Percentiles rank a stretch among this genome's conserved stretches.
These are phyloP conservation scores for Noctua pronuba DNA, from an alignment of 2,888 invertebrate species.

Conservation along the genomic window DNA sequence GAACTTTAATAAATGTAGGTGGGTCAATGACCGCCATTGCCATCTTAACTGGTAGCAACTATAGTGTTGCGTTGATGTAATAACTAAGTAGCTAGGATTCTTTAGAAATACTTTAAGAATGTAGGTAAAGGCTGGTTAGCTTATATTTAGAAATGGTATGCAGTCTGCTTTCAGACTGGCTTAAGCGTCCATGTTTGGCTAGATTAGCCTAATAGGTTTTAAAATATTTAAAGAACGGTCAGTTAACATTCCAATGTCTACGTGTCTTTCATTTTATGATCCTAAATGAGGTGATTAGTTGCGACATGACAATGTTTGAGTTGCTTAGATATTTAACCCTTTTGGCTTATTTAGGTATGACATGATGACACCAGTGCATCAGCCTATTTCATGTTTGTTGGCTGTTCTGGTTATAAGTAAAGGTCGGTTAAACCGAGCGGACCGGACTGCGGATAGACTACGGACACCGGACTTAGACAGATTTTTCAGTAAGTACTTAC, in stretches of 20 bases:
- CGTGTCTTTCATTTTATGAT: conserved; percentile 13
- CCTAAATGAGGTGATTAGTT: conserved; percentile 39
- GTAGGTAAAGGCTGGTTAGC: background rate
- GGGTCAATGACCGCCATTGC: too few species aligned
- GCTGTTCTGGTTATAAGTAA: background rate
- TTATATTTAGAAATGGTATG: conserved; percentile 13
- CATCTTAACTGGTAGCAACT: too few species aligned
- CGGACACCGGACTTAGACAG: too few species aligned
- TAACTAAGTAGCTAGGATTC: background rate
- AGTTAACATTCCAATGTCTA: conserved; percentile 5
- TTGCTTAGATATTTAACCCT: background rate
- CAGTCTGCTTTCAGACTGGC: background rate
- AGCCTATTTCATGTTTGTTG: background rate
- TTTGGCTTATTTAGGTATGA: background rate
- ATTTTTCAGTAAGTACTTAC: too few species aligned
- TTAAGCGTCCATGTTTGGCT: background rate
- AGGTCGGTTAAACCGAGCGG: background rate
- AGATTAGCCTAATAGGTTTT: conserved; percentile 29
- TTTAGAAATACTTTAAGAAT: background rate
- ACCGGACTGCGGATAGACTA: background rate
- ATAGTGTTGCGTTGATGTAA: background rate
- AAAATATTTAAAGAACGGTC: conserved; percentile 17
- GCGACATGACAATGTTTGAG: background rate
- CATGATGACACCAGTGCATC: background rate
- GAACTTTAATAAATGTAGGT: too few species aligned